Percentiles rank a stretch among this genome's conserved stretches.
Conservation (phyloP, 2,888 invertebrate species). For the Lysandra coridon region DNA sequence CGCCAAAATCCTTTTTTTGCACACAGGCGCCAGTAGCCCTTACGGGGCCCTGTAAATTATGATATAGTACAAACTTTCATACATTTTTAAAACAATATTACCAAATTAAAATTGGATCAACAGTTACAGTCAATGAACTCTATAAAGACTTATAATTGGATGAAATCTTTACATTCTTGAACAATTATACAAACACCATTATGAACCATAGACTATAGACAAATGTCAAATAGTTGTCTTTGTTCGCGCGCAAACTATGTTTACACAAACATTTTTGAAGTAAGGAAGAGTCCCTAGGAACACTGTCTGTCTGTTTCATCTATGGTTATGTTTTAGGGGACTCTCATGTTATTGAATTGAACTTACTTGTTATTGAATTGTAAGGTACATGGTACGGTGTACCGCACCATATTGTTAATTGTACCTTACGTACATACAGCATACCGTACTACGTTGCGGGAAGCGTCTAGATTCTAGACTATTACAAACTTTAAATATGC, state of each 20-base stretch:
- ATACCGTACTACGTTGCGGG: too few species aligned
- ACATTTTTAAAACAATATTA: not conserved
- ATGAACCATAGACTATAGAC: conserved; percentile 28
- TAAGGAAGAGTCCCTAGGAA: not conserved
- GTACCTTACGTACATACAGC: too few species aligned
- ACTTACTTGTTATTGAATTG: too few species aligned
- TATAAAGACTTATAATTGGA: not conserved
- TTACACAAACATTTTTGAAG: not conserved
- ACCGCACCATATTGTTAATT: too few species aligned
- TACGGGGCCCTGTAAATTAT: too few species aligned
- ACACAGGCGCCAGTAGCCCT: too few species aligned
- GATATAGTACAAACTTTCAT: too few species aligned
- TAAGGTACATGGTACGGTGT: too few species aligned
- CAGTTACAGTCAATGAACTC: conserved; percentile 13
- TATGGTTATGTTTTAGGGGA: too few species aligned
- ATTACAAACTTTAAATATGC: not conserved
- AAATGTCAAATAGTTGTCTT: conserved; percentile 21
- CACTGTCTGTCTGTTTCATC: not conserved
- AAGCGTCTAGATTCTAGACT: not conserved
- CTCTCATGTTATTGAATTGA: too few species aligned
- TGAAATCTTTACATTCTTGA: not conserved
- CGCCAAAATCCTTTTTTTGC: too few species aligned
- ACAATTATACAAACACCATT: not conserved
- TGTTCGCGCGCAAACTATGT: conserved; percentile 37
- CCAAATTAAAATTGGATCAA: not conserved